Base-by-base conservation (phyloP, 2,113 vertebrate species). In the Ceratotherium simum region DNA sequence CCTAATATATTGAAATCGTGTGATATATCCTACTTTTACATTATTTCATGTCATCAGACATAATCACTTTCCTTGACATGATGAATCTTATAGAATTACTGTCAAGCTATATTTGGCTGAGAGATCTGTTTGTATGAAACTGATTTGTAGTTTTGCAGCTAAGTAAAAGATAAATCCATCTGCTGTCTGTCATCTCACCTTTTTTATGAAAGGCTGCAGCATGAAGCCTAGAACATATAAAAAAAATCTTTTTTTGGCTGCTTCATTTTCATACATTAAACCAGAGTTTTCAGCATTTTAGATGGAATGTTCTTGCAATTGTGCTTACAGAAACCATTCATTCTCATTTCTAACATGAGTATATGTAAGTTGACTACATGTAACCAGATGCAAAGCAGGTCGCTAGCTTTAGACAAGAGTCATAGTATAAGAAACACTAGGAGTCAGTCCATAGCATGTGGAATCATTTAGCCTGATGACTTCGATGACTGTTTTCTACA, bases 111-210 rank as follows among this genome's bases (percentile, higher is more conserved):
- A 98, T 99, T 98, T 98, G 96, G 97, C 96, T 94, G 87, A 98
- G 95, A 98, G 92, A 98, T 98, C 95, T 99, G 98, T 99, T 99
- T 99, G 97, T 98, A 94, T 75, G 96, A 98, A 98, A 97, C 96
- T 97, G 96, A 98, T 98, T 96, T 17, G 17, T 98, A 98, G 97
- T 98, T 98, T 98, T 97, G 92, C 86, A 98, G 97, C 97, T 97
- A 98, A 98, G 96, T 98, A 97, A 98, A 98, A 98, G 96, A 98
- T 98, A 98, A 98, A 98, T 97, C 98, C 97, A 98, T 99, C 98
- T 98, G 91, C 97, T 98, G 95, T 98, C 98, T 99, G 98, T 98
- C 98, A 98, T 98, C 97, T 98, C 97, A 98, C 98, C 96, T 98
- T 98, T 92, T 98, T 95, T 69, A 96, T 96, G 96, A 98, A 98